Evolutionary conservation across 1,140 invertebrate species (phyloP).

Genomic region (Eupristina koningsbergeri): DNA sequence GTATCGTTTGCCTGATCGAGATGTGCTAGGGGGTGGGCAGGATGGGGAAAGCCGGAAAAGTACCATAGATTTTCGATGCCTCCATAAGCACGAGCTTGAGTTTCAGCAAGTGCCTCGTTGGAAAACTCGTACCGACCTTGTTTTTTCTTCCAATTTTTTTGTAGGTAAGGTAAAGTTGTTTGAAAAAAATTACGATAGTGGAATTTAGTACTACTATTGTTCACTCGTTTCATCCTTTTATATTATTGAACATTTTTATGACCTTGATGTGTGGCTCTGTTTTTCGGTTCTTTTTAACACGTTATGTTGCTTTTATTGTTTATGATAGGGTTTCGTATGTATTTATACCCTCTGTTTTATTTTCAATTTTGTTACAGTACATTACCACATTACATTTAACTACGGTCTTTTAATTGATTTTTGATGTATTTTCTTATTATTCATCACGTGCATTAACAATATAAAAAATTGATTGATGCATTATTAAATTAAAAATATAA

Average conservation of each 20-base stretch:
- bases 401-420: no score
- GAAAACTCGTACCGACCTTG: background rate
- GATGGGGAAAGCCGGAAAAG: background rate
- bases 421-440: no score
- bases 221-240: background rate
- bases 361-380: no score
- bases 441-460: no score
- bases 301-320: background rate
- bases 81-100: conserved; percentile 1
- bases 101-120: background rate
- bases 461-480: no score
- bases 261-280: background rate
- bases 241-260: background rate
- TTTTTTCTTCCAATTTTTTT: background rate
- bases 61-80: conserved; percentile 41
- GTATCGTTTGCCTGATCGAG: background rate
- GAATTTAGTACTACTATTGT: background rate
- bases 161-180: background rate
- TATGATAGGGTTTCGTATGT: background rate
- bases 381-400: no score
- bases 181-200: background rate
- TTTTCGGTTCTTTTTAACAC: background rate
- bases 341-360: no score
- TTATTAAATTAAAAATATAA: no score
- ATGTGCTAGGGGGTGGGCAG: background rate